These are phyloP conservation scores for Branchellion lobata DNA, from an alignment of 2,888 invertebrate species.

Conservation along the genomic window DNA sequence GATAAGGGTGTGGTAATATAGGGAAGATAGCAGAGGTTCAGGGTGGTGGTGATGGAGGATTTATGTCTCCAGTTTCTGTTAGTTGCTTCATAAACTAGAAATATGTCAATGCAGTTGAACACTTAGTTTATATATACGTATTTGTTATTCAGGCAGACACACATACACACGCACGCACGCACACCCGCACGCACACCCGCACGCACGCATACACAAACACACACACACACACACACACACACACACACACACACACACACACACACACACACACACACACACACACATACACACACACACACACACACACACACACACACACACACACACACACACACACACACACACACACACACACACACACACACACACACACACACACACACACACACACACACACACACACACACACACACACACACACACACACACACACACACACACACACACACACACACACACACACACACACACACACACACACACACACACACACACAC, in stretches of 20 bases:
- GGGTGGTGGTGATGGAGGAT: too few species aligned
- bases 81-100: too few species aligned
- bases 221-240: constrained; percentile 3
- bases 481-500: constrained; percentile 18
- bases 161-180: too few species aligned
- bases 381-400: too few species aligned
- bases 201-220: neutral
- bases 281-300: constrained; percentile 18
- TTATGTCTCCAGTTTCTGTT: too few species aligned
- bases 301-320: constrained; percentile 18
- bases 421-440: neutral
- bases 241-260: neutral
- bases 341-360: constrained; percentile 23
- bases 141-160: too few species aligned
- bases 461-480: neutral
- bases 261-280: constrained; percentile 23
- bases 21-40: too few species aligned
- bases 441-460: neutral
- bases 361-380: neutral
- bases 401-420: too few species aligned
- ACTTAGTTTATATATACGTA: too few species aligned
- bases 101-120: too few species aligned
- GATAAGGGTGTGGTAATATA: too few species aligned
- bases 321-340: constrained; percentile 19
- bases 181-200: too few species aligned